These are phyloP conservation scores for Neomonachus schauinslandi DNA, from an alignment of 2,113 vertebrate genomes.

Conservation along the genomic window DNA sequence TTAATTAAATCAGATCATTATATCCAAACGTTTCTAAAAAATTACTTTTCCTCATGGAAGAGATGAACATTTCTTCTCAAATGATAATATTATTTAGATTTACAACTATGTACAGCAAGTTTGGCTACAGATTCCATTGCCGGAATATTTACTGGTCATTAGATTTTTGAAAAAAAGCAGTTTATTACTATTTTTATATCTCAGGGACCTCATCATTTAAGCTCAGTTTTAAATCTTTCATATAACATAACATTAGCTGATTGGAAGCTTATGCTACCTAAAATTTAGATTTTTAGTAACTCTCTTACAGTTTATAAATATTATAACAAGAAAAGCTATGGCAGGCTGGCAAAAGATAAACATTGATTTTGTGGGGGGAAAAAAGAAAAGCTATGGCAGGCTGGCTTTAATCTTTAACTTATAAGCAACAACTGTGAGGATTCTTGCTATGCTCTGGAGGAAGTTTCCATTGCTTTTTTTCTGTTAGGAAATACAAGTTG, in stretches of 20 bases:
- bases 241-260: neutral
- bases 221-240: neutral
- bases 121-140: neutral
- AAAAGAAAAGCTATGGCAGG: neutral
- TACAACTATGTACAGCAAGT: neutral
- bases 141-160: neutral
- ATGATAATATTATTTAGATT: slow-evolving; percentile 20
- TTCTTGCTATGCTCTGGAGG: neutral
- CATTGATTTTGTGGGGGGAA: no score
- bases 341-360: neutral
- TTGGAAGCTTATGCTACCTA: neutral
- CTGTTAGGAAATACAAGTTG: neutral
- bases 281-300: neutral
- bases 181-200: slow-evolving; percentile 36
- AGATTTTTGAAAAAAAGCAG: neutral
- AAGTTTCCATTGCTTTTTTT: neutral
- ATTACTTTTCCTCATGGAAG: neutral
- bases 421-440: neutral
- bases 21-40: slow-evolving; percentile 34
- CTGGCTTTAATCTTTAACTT: neutral
- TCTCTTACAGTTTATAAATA: slow-evolving; percentile 14
- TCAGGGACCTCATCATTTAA: neutral
- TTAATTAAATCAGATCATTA: neutral
- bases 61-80: neutral
- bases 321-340: neutral